These are phyloP conservation scores for Carapus acus DNA, from an alignment of 2,797 vertebrate genomes.

Conservation along the genomic window DNA sequence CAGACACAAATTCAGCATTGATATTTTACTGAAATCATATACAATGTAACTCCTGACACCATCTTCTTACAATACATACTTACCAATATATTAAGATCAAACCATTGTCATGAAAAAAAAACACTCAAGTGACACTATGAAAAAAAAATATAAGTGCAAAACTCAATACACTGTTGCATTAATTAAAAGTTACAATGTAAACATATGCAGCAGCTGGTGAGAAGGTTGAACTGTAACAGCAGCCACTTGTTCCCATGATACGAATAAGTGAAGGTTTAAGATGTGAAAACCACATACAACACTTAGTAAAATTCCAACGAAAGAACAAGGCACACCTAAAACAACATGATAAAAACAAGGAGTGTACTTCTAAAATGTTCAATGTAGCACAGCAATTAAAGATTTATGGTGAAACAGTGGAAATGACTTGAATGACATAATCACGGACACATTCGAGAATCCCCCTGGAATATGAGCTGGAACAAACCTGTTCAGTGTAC, in stretches of 20 bases:
- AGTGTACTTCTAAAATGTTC: neutral
- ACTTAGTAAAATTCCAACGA: neutral
- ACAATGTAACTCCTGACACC: conserved; percentile 36
- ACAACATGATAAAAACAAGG: neutral
- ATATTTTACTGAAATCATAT: conserved; percentile 56
- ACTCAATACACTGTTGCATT: conserved; percentile 42
- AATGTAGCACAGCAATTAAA: conserved; percentile 10
- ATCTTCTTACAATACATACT: conserved; percentile 16
- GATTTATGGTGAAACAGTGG: neutral
- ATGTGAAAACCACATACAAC: neutral
- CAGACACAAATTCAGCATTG: conserved; percentile 15
- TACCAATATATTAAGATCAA: conserved; percentile 23
- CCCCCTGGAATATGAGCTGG: neutral
- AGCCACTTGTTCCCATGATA: neutral
- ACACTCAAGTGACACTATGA: conserved; percentile 17
- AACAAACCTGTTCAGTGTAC: too few species aligned
- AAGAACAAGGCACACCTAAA: neutral
- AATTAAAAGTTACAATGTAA: conserved; percentile 33
- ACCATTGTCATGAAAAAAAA: conserved; percentile 7
- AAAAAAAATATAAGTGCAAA: conserved; percentile 58
- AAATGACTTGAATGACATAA: too few species aligned
- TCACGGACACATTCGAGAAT: too few species aligned
- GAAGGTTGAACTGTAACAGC: conserved; percentile 9
- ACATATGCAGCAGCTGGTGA: conserved; percentile 30
- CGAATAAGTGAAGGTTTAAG: neutral